These are phyloP conservation scores for Physella acuta DNA, from an alignment of 1,140 invertebrate species.

Conservation along the genomic window DNA sequence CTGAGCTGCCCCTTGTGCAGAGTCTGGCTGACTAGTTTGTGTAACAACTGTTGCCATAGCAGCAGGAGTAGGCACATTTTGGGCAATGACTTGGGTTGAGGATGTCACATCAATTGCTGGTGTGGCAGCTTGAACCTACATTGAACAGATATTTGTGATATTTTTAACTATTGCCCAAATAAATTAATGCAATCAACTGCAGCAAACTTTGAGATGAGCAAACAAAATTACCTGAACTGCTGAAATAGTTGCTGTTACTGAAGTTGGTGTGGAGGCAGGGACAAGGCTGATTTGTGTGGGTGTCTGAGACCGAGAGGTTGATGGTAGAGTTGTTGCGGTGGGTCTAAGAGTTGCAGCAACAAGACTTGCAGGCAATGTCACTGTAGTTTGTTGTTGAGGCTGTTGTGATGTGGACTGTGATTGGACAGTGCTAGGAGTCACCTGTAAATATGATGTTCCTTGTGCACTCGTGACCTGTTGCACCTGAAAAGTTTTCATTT, in stretches of 20 bases:
- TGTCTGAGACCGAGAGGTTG: constrained; percentile 23
- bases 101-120: background rate
- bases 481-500: constrained; percentile 4
- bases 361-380: constrained; percentile 13
- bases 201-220: too few species aligned
- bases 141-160: constrained; percentile 17
- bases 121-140: constrained; percentile 16
- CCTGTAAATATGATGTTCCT: constrained; percentile 3
- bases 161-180: constrained; percentile 3
- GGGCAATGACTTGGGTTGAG: constrained; percentile 25
- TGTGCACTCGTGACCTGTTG: constrained; percentile 14
- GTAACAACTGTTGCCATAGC: constrained; percentile 33
- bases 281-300: constrained; percentile 24
- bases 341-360: constrained; percentile 20
- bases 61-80: constrained; percentile 31
- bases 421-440: constrained; percentile 6
- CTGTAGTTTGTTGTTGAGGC: constrained; percentile 16
- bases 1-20: constrained; percentile 24
- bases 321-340: constrained; percentile 31
- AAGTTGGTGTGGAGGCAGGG: constrained; percentile 24
- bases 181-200: too few species aligned
- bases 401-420: background rate
- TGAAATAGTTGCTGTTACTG: constrained; percentile 10
- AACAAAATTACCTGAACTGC: constrained; percentile 10
- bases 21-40: constrained; percentile 26